Conservation (phyloP, 2,113 vertebrate genomes). For the Pelobates fuscus region DNA sequence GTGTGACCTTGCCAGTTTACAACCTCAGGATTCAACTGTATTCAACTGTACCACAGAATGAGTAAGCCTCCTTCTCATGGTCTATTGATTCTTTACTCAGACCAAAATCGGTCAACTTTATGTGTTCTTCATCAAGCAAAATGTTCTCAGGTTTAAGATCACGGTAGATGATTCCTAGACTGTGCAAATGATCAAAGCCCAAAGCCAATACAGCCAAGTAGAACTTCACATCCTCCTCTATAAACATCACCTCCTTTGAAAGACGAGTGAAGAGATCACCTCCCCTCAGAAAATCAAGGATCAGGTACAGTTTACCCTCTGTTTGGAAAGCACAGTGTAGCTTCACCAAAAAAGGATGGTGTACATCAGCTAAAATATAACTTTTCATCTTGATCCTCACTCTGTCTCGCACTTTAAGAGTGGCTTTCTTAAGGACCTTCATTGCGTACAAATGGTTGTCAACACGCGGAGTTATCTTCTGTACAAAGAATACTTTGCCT, state of each 20-base stretch:
- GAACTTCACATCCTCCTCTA: constrained; percentile 96
- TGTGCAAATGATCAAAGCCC: constrained; percentile 91
- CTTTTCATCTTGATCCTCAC: constrained; percentile 93
- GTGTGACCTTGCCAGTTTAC: constrained; percentile 94
- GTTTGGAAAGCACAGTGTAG: constrained; percentile 97
- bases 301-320: constrained; percentile 93
- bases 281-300: constrained; percentile 92
- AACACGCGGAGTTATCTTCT: constrained; percentile 91
- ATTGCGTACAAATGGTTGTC: constrained; percentile 92
- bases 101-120: constrained; percentile 97
- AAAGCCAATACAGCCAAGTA: constrained; percentile 93
- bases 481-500: constrained; percentile 95
- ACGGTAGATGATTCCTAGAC: constrained; percentile 93
- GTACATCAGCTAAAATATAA: constrained; percentile 93
- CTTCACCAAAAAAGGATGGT: constrained; percentile 95
- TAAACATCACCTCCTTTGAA: constrained; percentile 98
- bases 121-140: constrained; percentile 94
- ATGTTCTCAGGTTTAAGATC: constrained; percentile 98
- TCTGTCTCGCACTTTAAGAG: constrained; percentile 91
- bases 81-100: constrained; percentile 96
- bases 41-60: constrained; percentile 96
- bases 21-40: constrained; percentile 97
- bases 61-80: constrained; percentile 95
- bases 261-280: constrained; percentile 96
- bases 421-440: constrained; percentile 96